phyloP scores from a whole-genome alignment of 2,888 invertebrate genomes.

The Phortica magna region DNA sequence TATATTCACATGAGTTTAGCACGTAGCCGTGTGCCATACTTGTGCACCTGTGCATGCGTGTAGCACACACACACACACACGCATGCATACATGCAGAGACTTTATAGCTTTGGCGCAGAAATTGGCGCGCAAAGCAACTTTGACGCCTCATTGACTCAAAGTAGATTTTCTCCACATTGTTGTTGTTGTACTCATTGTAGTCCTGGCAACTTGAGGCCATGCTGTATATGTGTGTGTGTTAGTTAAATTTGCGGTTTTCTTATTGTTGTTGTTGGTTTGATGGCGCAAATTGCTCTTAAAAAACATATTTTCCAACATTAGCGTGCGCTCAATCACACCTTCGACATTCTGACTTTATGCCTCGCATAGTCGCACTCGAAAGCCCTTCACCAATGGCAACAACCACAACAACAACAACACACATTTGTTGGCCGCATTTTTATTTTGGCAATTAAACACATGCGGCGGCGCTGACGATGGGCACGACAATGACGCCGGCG shows the following conservation, averaged over 20 bases:
- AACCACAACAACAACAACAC: not conserved
- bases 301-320: slow-evolving; percentile 47
- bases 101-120: slow-evolving; percentile 66
- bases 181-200: slow-evolving; percentile 16
- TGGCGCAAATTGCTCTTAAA: slow-evolving; percentile 55
- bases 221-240: not conserved
- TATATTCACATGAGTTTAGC: slow-evolving; percentile 40
- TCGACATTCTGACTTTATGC: not conserved
- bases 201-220: not conserved
- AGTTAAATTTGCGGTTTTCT: no score
- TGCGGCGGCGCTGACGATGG: slow-evolving; percentile 61
- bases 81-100: slow-evolving; percentile 62
- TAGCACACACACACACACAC: not conserved
- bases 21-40: slow-evolving; percentile 32
- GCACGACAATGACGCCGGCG: not conserved
- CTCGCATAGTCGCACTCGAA: not conserved
- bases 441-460: slow-evolving; percentile 76
- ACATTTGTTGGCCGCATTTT: slow-evolving; percentile 41
- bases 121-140: slow-evolving; percentile 60
- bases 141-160: slow-evolving; percentile 70
- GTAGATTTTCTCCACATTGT: slow-evolving; percentile 61
- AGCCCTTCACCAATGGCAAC: not conserved
- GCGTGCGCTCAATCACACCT: not conserved
- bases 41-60: slow-evolving; percentile 36
- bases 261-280: slow-evolving; percentile 46